Evolutionary conservation across 2,797 vertebrate species (phyloP).

Genomic region (Sebastes itinus): DNA sequence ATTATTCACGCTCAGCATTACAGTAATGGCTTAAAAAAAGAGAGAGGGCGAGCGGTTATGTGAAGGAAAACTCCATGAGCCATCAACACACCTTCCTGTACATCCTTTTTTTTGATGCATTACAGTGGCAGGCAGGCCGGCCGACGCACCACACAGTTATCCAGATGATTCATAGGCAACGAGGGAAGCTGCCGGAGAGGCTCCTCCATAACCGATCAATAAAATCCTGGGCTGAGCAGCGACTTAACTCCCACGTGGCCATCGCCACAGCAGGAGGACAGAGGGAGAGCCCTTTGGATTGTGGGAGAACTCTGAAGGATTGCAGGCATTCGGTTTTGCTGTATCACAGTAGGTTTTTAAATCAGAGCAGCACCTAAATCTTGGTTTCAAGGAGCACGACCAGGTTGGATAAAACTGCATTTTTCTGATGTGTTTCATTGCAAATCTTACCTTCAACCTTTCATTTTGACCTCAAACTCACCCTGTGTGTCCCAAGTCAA

Average conservation of each 20-base stretch:
- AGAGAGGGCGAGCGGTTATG: background rate
- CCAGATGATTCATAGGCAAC: constrained; percentile 61
- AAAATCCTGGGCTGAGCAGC: constrained; percentile 42
- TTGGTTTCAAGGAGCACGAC: background rate
- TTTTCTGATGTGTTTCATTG: background rate
- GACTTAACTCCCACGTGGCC: constrained; percentile 57
- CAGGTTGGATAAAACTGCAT: background rate
- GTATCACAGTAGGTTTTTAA: background rate
- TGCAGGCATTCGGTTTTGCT: constrained; percentile 25
- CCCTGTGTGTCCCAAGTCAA: background rate
- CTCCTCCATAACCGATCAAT: constrained; percentile 70
- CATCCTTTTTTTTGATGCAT: background rate
- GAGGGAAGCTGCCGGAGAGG: constrained; percentile 39
- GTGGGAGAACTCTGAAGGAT: constrained; percentile 34
- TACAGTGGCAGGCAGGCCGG: background rate
- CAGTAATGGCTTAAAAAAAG: constrained; percentile 9
- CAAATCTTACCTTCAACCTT: background rate
- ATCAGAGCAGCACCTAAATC: background rate
- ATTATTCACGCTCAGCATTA: constrained; percentile 38
- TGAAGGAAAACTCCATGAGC: constrained; percentile 6
- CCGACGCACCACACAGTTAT: constrained; percentile 44
- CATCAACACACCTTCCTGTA: constrained; percentile 9
- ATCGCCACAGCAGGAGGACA: constrained; percentile 27
- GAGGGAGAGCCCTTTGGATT: constrained; percentile 36
- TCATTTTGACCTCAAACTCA: background rate